Evolutionary conservation across 64 coral and sea anemone species (phyloP).

Genomic region (Hydrozoanthus tunicans): DNA sequence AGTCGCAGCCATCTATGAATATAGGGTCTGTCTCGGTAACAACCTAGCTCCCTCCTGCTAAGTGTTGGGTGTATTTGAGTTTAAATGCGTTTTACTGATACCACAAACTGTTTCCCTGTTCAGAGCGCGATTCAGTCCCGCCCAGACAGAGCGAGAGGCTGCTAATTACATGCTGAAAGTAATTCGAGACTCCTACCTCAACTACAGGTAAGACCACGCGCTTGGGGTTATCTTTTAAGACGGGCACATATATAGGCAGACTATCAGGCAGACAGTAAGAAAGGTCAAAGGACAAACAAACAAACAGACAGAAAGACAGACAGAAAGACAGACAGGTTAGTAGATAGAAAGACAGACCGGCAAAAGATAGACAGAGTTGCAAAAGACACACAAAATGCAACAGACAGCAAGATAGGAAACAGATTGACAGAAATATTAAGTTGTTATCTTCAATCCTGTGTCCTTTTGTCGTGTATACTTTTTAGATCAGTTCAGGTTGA

Average conservation of each 20-base stretch:
- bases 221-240: background rate
- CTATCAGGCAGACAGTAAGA: background rate
- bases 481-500: too few species aligned
- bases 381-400: background rate
- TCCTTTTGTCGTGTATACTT: too few species aligned
- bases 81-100: background rate
- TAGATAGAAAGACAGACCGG: too few species aligned
- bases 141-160: conserved; percentile 90
- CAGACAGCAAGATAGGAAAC: background rate
- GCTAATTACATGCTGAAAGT: conserved; percentile 97
- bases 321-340: too few species aligned
- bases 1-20: too few species aligned
- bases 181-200: conserved; percentile 94
- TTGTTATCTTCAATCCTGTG: too few species aligned
- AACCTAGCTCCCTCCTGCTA: too few species aligned
- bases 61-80: background rate
- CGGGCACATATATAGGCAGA: background rate
- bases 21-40: too few species aligned
- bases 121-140: conserved; percentile 92
- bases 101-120: background rate
- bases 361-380: background rate
- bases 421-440: background rate
- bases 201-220: conserved; percentile 72
- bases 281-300: background rate
- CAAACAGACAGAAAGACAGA: too few species aligned